These are phyloP conservation scores for Salvelinus sp. DNA, from an alignment of 2,113 vertebrate genomes.

Conservation along the genomic window DNA sequence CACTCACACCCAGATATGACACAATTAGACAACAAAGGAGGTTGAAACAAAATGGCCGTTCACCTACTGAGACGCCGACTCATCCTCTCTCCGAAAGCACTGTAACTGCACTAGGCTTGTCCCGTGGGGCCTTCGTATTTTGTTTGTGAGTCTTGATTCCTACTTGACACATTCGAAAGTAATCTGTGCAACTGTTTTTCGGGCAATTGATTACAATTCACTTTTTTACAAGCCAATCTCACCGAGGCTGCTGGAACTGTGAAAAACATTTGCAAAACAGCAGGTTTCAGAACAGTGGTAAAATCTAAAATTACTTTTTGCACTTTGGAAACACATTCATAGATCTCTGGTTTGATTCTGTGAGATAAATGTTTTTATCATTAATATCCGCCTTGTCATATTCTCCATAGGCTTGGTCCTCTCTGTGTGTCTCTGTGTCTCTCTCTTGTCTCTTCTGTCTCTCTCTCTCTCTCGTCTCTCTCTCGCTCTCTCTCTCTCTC, in stretches of 20 bases:
- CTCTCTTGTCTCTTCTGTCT: background rate
- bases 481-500: too few species aligned
- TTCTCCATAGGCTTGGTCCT: background rate
- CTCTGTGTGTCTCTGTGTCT: too few species aligned
- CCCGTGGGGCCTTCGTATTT: too few species aligned
- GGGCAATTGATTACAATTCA: constrained; percentile 29
- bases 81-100: background rate
- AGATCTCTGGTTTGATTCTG: constrained; percentile 33
- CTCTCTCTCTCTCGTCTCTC: background rate
- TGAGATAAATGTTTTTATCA: constrained; percentile 33
- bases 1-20: constrained; percentile 46
- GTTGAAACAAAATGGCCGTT: constrained; percentile 31
- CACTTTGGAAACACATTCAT: constrained; percentile 16
- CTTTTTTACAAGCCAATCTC: constrained; percentile 12
- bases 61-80: background rate
- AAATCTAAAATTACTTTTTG: constrained; percentile 25
- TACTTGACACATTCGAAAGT: too few species aligned
- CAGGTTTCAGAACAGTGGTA: constrained; percentile 29
- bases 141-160: too few species aligned
- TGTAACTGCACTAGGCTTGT: too few species aligned
- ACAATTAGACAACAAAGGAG: constrained; percentile 54
- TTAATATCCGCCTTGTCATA: constrained; percentile 29
- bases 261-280: constrained; percentile 31
- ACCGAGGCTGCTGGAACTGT: constrained; percentile 15
- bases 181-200: constrained; percentile 13